A percentile compares a stretch with the other conserved stretches of the same genome.
Evolutionary conservation across 1,140 invertebrate genomes (phyloP).

Genomic region (Hydropsyche tenuis): DNA sequence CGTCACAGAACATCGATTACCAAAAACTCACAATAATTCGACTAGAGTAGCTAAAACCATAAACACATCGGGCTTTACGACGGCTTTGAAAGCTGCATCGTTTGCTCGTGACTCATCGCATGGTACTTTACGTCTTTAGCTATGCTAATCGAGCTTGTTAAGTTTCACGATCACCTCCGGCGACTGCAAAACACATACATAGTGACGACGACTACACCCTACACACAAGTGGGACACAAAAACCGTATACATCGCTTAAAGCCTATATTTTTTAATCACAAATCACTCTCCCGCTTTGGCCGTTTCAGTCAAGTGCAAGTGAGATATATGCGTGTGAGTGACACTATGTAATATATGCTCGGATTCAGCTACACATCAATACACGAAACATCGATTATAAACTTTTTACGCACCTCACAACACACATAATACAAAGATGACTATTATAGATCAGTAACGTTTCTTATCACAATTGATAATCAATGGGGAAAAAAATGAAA

Average conservation of each 20-base stretch:
- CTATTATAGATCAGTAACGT: not conserved
- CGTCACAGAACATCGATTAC: too few relatives aligned
- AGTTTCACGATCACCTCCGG: too few relatives aligned
- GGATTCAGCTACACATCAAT: not conserved
- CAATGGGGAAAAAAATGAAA: not conserved
- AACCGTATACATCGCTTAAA: conserved; percentile 38
- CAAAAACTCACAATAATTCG: too few relatives aligned
- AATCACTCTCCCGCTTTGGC: conserved; percentile 25
- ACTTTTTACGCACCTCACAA: not conserved
- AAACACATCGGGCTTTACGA: too few relatives aligned
- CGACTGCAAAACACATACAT: conserved; percentile 25
- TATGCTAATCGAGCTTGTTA: too few relatives aligned
- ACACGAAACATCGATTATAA: conserved; percentile 8
- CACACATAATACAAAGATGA: not conserved
- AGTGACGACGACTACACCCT: conserved; percentile 9
- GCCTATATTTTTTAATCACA: conserved; percentile 32
- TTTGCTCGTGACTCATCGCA: too few relatives aligned
- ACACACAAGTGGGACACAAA: conserved; percentile 25
- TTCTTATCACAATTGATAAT: not conserved
- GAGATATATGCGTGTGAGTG: conserved; percentile 10
- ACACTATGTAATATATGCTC: conserved; percentile 12
- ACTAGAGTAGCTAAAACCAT: too few relatives aligned
- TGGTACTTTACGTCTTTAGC: too few relatives aligned
- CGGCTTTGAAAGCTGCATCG: too few relatives aligned
- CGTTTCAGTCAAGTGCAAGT: conserved; percentile 35